These are phyloP conservation scores for Rhopalosiphum maidis DNA, from an alignment of 1,140 invertebrate genomes.

Conservation along the genomic window DNA sequence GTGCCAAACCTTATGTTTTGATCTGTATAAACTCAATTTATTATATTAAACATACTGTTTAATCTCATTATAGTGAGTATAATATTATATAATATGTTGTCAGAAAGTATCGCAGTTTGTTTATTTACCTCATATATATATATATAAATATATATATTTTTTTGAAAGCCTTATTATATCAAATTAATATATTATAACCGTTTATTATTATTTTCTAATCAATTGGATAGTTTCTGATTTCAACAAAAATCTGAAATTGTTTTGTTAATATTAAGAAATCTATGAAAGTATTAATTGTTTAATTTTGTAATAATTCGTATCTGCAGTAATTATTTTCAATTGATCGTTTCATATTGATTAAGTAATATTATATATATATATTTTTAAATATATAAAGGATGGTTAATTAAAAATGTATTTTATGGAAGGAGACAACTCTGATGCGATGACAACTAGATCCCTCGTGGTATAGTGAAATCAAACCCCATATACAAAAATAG, in stretches of 20 bases:
- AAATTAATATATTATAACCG: no score
- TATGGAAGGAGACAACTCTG: background rate
- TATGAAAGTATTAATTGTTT: background rate
- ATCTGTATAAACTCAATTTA: no score
- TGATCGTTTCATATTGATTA: background rate
- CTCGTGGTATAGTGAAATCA: background rate
- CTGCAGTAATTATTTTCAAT: background rate
- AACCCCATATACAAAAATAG: background rate
- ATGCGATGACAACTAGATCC: background rate
- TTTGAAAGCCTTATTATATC: no score
- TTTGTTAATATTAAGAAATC: background rate
- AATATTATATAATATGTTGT: no score
- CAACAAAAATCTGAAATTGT: background rate
- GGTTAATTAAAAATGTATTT: constrained; percentile 1
- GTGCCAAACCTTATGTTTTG: no score
- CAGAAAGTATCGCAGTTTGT: background rate
- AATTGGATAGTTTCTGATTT: background rate
- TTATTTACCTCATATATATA: background rate
- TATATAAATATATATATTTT: no score
- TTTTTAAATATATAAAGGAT: background rate
- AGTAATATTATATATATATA: background rate
- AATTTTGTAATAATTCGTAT: background rate
- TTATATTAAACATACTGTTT: no score
- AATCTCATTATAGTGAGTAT: background rate
- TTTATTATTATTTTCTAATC: background rate